These are phyloP conservation scores for Dasyornis broadbenti DNA, from an alignment of 2,113 vertebrate species.

Conservation along the genomic window DNA sequence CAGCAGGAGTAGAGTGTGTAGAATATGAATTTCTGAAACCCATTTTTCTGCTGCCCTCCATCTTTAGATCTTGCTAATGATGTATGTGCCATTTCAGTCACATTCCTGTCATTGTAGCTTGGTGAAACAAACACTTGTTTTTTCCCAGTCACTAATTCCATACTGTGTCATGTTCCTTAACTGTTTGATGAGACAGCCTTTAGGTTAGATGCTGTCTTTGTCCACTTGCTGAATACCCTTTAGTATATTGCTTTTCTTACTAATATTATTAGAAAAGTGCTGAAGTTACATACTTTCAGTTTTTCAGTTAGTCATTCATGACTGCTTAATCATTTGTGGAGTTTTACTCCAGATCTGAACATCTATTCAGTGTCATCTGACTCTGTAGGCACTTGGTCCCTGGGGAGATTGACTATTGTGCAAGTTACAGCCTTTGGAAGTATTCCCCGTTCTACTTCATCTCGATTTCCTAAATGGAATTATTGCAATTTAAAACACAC, in stretches of 20 bases:
- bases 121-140: neutral
- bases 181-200: neutral
- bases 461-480: neutral
- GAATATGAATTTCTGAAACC: neutral
- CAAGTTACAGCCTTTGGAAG: neutral
- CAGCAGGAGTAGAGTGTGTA: neutral
- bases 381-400: neutral
- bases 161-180: neutral
- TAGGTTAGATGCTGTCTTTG: neutral
- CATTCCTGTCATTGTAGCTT: neutral
- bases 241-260: neutral
- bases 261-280: neutral
- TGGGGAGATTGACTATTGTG: neutral
- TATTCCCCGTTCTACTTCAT: neutral
- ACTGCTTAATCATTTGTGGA: neutral
- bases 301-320: neutral
- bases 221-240: neutral
- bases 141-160: neutral
- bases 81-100: neutral
- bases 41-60: neutral
- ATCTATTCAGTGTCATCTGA: neutral
- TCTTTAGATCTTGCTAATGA: neutral
- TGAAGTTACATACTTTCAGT: neutral
- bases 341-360: neutral
- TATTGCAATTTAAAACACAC: neutral